phyloP scores from a whole-genome alignment of 2,797 vertebrate genomes.

The Lepidocolaptes lacrymiger region DNA sequence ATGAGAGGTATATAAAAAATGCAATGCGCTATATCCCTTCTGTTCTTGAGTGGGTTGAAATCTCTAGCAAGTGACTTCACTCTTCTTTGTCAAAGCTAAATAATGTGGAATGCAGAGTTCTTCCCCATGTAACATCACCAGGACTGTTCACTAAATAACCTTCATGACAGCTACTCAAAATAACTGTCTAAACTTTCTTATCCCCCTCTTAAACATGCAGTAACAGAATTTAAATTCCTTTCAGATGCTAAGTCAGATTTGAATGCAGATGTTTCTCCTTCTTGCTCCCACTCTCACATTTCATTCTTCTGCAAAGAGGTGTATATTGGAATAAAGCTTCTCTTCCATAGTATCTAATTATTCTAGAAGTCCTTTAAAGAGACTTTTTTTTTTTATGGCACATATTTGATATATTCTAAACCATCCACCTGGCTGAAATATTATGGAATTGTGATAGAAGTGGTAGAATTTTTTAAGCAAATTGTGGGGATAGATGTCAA shows the following conservation, averaged over 20 bases:
- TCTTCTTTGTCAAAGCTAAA: slow-evolving; percentile 1
- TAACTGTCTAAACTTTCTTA: slow-evolving; percentile 13
- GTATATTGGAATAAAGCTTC: background rate
- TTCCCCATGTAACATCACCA: background rate
- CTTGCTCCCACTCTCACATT: background rate
- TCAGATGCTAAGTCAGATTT: background rate
- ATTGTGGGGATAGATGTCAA: background rate
- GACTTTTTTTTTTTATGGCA: background rate
- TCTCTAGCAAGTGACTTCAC: background rate
- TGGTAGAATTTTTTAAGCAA: background rate
- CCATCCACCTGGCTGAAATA: background rate
- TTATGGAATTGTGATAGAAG: background rate
- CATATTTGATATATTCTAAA: background rate
- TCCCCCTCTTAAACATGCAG: background rate
- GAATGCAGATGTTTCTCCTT: background rate
- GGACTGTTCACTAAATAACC: slow-evolving; percentile 5
- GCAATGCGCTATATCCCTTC: background rate
- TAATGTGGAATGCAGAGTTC: background rate
- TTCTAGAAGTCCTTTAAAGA: background rate
- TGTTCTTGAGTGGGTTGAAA: background rate
- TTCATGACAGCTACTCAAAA: background rate
- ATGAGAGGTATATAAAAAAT: background rate
- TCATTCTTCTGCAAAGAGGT: background rate
- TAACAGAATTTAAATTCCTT: slow-evolving; percentile 8
- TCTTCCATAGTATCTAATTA: background rate